phyloP scores from a whole-genome alignment of 2,888 invertebrate species.

The Xylophagus ater region DNA sequence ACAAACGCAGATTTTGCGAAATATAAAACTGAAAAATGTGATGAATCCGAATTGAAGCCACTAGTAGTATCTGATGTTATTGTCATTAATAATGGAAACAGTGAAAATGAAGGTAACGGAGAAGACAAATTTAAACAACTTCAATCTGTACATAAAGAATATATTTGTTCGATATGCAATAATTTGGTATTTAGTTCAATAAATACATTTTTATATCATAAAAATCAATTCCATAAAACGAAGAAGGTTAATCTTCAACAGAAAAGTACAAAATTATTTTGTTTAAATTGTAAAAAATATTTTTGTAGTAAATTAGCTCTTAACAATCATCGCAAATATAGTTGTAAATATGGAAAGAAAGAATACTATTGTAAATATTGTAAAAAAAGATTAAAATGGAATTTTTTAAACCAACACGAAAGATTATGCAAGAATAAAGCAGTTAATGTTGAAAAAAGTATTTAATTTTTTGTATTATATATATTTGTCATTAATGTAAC shows the following conservation, averaged over 20 bases:
- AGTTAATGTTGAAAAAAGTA: not conserved
- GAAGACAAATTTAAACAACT: too few species aligned
- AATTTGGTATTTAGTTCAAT: constrained; percentile 12
- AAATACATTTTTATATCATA: constrained; percentile 13
- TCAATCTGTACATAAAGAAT: too few species aligned
- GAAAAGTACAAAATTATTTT: constrained; percentile 19
- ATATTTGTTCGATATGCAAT: constrained; percentile 18
- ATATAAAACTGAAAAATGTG: constrained; percentile 12
- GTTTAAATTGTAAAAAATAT: constrained; percentile 27
- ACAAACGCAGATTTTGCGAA: not conserved
- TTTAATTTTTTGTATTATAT: not conserved
- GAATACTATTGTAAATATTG: constrained; percentile 30
- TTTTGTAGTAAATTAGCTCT: constrained; percentile 30
- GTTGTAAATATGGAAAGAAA: constrained; percentile 24
- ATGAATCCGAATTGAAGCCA: constrained; percentile 14
- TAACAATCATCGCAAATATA: constrained; percentile 32
- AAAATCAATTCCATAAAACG: constrained; percentile 11
- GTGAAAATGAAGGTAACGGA: too few species aligned
- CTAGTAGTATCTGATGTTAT: too few species aligned
- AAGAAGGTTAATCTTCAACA: not conserved
- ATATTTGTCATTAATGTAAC: not conserved
- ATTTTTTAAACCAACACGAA: constrained; percentile 28
- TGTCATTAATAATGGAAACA: not conserved
- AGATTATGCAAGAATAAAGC: constrained; percentile 22
- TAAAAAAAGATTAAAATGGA: constrained; percentile 29